Base-by-base conservation (phyloP, 2,797 vertebrate genomes). In the Sebastolobus altivelis region DNA sequence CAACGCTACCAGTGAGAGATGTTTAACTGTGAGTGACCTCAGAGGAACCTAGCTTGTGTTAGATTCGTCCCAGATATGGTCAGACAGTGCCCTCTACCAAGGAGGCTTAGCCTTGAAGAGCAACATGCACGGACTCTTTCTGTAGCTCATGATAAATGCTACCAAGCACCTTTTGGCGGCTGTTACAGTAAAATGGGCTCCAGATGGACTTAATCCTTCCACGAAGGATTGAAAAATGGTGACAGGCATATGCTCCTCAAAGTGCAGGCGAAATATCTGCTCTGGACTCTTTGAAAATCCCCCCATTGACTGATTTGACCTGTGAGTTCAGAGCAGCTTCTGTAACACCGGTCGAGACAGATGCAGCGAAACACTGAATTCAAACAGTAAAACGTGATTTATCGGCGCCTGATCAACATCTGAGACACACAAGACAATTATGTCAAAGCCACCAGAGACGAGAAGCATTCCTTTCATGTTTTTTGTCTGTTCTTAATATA, bases 171-270 rank as follows among this genome's bases (percentile, higher is more conserved):
- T 88, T 85, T 86, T 90, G 89, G 86, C 84, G 86, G 68, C 35
- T 62, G 6, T 65, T 69, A 67, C 14, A 66, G n/a, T 78, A 54
- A 87, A 91, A 85, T 89, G 8, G 58, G 56, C 60, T 87, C 87
- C 93, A 92, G 85, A 93, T 92, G 90, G 81, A 87, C 49, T 60
- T 72, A 54, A 80, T 70, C 70, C 27, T 76, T 68, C 31, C 11
- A 59, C 74, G 66, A 38, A 65, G 43, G 43, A 77, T 80, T 66
- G 75, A 87, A 86, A 84, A 46, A 79, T 59, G 70, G 52, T 70
- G 65, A 90, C 65, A 81, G 70, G 37, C 69, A 80, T 33, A 67
- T 81, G 66, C 71, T 88, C 16, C 55, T 72, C 29, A 68, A 60
- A 85, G 43, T 70, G 60, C 18, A 22, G 38, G 27, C 55, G 73